Evolutionary conservation across 2,797 vertebrate species (phyloP).

Genomic region (Cossypha heuglini): DNA sequence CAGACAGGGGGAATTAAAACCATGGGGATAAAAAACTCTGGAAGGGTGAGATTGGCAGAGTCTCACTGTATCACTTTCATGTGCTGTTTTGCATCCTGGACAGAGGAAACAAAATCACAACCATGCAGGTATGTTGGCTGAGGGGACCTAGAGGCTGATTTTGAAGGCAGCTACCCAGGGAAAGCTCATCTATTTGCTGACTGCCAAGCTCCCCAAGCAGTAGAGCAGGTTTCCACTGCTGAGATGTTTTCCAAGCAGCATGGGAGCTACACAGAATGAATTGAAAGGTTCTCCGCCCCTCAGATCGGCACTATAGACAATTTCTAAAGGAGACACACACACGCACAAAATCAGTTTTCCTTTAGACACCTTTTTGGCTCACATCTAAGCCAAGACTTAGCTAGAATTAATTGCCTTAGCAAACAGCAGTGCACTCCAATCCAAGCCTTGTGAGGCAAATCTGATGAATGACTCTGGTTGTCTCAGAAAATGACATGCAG

Average conservation of each 20-base stretch:
- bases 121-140: neutral
- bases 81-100: neutral
- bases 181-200: neutral
- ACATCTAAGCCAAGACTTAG: slow-evolving; percentile 13
- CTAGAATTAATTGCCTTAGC: slow-evolving; percentile 7
- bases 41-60: neutral
- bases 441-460: slow-evolving; percentile 4
- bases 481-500: slow-evolving; percentile 17
- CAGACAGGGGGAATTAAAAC: neutral
- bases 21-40: neutral
- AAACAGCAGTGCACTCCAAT: neutral
- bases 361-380: slow-evolving; percentile 48
- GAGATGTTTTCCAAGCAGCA: neutral
- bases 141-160: neutral
- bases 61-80: neutral
- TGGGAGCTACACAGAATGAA: neutral
- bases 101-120: neutral
- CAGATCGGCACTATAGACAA: neutral
- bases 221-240: neutral
- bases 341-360: neutral
- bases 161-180: neutral
- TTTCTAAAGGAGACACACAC: neutral
- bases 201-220: neutral
- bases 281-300: neutral
- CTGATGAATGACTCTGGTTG: slow-evolving; percentile 9